Evolutionary conservation across 2,113 vertebrate species (phyloP), one percentile per base, ranked within the genome.

Genomic region (Oreochromis spilurus): DNA sequence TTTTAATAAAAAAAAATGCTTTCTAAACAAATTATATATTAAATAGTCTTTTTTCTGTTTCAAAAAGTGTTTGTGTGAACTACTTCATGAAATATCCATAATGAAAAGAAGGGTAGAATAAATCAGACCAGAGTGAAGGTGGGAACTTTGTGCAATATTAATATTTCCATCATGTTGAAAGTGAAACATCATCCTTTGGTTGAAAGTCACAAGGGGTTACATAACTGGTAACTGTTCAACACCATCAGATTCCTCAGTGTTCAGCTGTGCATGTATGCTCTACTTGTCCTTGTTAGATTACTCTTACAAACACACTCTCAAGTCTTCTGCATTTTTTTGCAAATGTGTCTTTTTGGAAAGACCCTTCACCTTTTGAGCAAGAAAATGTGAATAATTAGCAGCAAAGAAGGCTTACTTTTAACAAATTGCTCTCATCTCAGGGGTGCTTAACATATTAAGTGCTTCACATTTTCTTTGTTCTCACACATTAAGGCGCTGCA

Each of bases 131-230:
- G 48, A 79, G 16, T 24, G 48, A 38, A 84, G 84, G 84, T 70
- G 81, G 48, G 24, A 83, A 81, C 43, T 29, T 48, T 72, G 80
- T 29, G 54, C 85, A 79, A 82, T 78, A 85, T 93, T 91, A 82
- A 90, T 87, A 90, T 86, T 89, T 87, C 80, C 83, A 45, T 93
- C 72, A 84, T 81, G 86, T 57, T 87, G 57, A 84, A 90, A 93
- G 67, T 84, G 79, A 87, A 87, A 84, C 38, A 45, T 70, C 7
- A 50, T 92, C 57, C 38, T 92, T 88, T 87, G 83, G 60, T 85
- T 87, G 79, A 88, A 81, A 62, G 65, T 77, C 80, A 60, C 65
- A 81, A 87, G 80, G 72, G 50, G 88, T 90, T 91, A 72, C 52
- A 82, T 82, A 88, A 87, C 50, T 7, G 38, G 9, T 38, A 83